Evolutionary conservation across 1,140 invertebrate species (phyloP), one percentile per base, ranked within the genome.

Genomic region (Venturia canescens): DNA sequence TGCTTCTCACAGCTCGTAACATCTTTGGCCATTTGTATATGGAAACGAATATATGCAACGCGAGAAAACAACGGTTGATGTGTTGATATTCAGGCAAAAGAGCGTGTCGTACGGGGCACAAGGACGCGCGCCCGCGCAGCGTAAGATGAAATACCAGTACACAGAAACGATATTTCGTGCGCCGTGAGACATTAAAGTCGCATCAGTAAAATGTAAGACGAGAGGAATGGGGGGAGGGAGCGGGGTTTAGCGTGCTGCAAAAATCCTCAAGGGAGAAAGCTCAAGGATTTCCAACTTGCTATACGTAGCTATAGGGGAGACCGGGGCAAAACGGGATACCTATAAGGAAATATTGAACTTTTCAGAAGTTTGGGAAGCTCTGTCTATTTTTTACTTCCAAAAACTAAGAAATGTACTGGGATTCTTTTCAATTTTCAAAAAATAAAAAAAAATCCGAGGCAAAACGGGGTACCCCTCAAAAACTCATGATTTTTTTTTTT

Each of bases 111-210:
- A 38, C 6, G 34, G 7, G 38, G 38, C 38, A 23, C 38, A 48
- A 72, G 23, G 38, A 48, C 67, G 67, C 67, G 34, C 4, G 15
- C n/a, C n/a, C n/a, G n/a, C n/a, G 21, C 53, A 23, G 53, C 53
- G 53, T 57, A 18, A 38, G 38, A 26, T 34, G 34, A 72, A 72
- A 72, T 72, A 50, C 38, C 70, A 70, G 31, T 26, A 48, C 34
- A n/a, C 9, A 4, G 67, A 34, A 31, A 50, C 70, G 70, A 48
- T 72, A 72, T 72, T 38, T 72, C 38, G 29, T 44, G 21, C 18
- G 38, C 38, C 15, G n/a, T 72, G 70, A 38, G 74, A 76, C 74
- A 76, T 76, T 76, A 76, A 76, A 76, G 74, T 76, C 74, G 34
- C 74, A 76, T 76, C 74, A 76, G 53, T 44, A 26, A n/a, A 72